Evolutionary conservation across 2,797 vertebrate species (phyloP).

Genomic region (Sebastes steindachneri): DNA sequence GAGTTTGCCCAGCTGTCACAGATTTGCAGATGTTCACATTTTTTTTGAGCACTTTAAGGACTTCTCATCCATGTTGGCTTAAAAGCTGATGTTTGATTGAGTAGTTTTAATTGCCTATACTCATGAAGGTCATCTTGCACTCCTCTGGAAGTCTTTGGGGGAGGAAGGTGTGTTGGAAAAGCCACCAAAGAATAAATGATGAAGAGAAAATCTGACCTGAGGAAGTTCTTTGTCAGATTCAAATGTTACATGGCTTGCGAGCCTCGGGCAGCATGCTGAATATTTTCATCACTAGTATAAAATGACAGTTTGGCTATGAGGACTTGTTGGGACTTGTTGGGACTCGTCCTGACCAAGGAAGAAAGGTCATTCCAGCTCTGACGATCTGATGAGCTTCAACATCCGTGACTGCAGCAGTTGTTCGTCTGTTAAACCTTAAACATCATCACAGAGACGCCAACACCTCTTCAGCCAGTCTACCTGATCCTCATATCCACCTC

Average conservation of each 20-base stretch:
- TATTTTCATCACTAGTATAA: no score
- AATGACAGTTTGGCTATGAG: background rate
- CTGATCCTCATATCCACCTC: conserved; percentile 40
- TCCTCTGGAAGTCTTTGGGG: no score
- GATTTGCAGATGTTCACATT: background rate
- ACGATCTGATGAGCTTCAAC: background rate
- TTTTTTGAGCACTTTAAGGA: background rate
- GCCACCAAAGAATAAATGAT: no score
- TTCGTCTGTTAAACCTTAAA: conserved; percentile 46
- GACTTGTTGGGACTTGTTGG: background rate
- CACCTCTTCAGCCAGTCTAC: conserved; percentile 16
- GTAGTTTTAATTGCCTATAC: no score
- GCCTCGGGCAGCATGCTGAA: no score
- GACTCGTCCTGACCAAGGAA: background rate
- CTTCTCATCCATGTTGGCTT: no score
- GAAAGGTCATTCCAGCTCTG: conserved; percentile 2
- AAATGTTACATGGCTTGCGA: background rate
- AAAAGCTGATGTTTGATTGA: no score
- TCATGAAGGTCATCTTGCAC: no score
- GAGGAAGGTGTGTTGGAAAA: no score
- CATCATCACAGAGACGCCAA: conserved; percentile 44
- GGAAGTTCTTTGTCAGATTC: background rate
- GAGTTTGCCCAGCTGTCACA: background rate
- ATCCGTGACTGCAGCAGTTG: conserved; percentile 46
- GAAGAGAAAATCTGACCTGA: background rate